Evolutionary conservation across 1,140 invertebrate genomes (phyloP).

Genomic region (Eueides isabella): DNA sequence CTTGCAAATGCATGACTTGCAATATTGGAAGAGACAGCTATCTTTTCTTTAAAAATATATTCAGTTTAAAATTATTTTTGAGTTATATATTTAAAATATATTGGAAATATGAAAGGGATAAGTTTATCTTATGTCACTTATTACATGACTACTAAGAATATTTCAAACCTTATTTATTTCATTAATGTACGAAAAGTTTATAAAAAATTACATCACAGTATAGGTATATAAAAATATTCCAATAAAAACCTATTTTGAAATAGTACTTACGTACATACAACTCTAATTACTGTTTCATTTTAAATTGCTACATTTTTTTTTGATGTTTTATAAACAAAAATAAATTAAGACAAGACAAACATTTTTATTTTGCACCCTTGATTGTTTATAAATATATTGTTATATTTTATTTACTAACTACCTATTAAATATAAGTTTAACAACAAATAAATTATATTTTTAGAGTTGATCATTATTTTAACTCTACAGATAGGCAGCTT

Average conservation of each 20-base stretch:
- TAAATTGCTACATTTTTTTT: too few relatives aligned
- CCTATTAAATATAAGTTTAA: not conserved
- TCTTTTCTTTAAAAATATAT: constrained; percentile 31
- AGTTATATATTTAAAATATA: not conserved
- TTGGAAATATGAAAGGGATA: not conserved
- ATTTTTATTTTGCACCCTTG: too few relatives aligned
- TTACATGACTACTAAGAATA: not conserved
- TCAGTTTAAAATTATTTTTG: not conserved
- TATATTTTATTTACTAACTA: not conserved
- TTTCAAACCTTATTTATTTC: not conserved
- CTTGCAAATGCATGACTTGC: constrained; percentile 29
- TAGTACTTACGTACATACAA: too few relatives aligned
- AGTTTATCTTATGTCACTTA: not conserved
- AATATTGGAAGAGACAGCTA: constrained; percentile 23
- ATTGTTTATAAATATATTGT: not conserved
- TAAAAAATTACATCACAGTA: too few relatives aligned
- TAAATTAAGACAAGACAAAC: too few relatives aligned
- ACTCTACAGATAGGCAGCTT: not conserved
- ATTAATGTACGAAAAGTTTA: not conserved
- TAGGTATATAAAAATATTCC: too few relatives aligned
- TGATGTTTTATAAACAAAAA: too few relatives aligned
- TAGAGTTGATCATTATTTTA: not conserved
- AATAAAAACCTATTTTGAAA: too few relatives aligned
- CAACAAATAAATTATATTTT: not conserved
- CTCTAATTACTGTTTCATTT: too few relatives aligned